Evolutionary conservation across 2,113 vertebrate genomes (phyloP).

Genomic region (Megaceryle maxima): DNA sequence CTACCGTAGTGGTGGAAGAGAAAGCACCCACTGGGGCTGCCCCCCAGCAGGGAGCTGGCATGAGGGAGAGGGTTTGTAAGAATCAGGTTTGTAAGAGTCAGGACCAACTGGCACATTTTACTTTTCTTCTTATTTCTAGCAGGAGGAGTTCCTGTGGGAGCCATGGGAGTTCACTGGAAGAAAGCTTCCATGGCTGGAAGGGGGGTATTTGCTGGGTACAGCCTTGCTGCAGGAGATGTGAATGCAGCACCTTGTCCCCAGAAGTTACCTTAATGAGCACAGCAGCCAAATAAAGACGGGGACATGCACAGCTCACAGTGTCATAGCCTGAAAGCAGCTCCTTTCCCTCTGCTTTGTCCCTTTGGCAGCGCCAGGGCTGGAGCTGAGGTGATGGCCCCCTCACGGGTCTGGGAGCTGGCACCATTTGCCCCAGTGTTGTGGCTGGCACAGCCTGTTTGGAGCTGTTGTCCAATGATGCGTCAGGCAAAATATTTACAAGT

Average conservation of each 20-base stretch:
- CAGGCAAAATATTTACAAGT: not conserved
- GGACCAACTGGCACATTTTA: too few species aligned
- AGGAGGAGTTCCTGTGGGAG: not conserved
- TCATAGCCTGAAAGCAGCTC: not conserved
- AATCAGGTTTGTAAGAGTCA: too few species aligned
- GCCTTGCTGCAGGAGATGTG: fast-evolving
- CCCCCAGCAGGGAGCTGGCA: too few species aligned
- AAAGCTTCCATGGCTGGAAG: not conserved
- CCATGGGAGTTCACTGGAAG: not conserved
- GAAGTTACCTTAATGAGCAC: not conserved
- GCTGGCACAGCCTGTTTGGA: not conserved
- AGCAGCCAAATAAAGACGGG: not conserved
- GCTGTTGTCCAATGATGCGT: not conserved
- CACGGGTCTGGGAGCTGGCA: not conserved
- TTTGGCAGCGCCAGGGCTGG: fast-evolving
- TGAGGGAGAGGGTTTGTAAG: too few species aligned
- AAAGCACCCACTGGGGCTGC: too few species aligned
- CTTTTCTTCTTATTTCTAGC: not conserved
- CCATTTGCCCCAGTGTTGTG: not conserved
- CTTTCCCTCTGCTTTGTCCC: not conserved
- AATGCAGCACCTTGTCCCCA: fast-evolving
- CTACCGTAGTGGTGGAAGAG: too few species aligned
- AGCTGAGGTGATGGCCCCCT: not conserved
- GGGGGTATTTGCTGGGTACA: not conserved
- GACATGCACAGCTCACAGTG: not conserved